phyloP scores from a whole-genome alignment of 2,113 vertebrate species.

The Sylvicapra grimmia region DNA sequence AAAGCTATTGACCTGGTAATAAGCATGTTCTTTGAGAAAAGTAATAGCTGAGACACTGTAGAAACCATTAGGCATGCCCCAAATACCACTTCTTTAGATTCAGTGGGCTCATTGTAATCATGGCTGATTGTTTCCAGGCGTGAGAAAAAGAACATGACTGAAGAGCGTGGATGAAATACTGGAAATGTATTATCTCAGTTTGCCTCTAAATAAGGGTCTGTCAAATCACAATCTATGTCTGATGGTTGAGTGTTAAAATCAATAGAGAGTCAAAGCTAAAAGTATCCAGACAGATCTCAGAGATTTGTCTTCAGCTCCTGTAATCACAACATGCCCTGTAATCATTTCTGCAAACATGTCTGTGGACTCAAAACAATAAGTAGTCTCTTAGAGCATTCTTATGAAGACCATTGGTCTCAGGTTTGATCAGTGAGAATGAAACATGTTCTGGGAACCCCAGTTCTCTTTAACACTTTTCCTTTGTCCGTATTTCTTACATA shows the following conservation, averaged over 20 bases:
- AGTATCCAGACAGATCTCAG: neutral
- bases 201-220: neutral
- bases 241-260: neutral
- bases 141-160: neutral
- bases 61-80: neutral
- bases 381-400: neutral
- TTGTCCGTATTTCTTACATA: neutral
- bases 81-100: neutral
- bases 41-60: neutral
- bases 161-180: fast-evolving
- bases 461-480: neutral
- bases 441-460: neutral
- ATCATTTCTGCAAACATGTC: neutral
- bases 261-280: neutral
- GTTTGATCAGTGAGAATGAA: neutral
- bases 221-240: neutral
- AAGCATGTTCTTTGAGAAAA: neutral
- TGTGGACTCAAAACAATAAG: neutral
- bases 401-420: neutral
- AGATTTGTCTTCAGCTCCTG: neutral
- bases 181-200: neutral
- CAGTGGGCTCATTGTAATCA: neutral
- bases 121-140: neutral
- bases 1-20: neutral
- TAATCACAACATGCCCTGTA: neutral